A percentile compares a stretch with the other conserved stretches of the same genome.
Conservation (phyloP, 2,888 invertebrate genomes). For the Portevinia maculata region DNA sequence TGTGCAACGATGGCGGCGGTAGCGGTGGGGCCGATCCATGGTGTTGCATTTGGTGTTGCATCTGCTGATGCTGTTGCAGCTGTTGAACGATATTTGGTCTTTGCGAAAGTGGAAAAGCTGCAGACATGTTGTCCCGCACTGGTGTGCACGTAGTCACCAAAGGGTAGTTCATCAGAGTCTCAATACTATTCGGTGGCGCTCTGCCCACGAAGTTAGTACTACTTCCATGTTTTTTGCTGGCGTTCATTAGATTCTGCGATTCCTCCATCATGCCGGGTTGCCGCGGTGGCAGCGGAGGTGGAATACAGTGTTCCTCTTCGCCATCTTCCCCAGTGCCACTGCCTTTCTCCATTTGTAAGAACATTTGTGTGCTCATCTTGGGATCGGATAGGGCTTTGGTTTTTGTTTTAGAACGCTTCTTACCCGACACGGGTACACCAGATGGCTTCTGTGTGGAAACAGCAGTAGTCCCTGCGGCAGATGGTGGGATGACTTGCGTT, state of each 20-base stretch:
- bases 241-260: constrained; percentile 75
- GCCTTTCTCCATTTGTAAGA: constrained; percentile 82
- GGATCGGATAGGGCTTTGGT: constrained; percentile 83
- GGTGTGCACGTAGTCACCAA: constrained; percentile 82
- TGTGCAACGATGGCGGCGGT: constrained; percentile 61
- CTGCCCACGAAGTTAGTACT: constrained; percentile 74
- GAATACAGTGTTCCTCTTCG: constrained; percentile 82
- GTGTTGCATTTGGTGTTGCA: constrained; percentile 76
- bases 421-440: constrained; percentile 59
- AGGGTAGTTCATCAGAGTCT: constrained; percentile 82
- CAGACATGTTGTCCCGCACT: constrained; percentile 81
- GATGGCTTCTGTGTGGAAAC: constrained; percentile 37
- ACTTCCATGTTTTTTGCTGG: constrained; percentile 60
- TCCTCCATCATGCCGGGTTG: constrained; percentile 83
- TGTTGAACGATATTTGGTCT: constrained; percentile 83
- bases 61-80: constrained; percentile 82
- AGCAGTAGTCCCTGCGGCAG: constrained; percentile 1
- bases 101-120: constrained; percentile 82
- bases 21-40: constrained; percentile 59
- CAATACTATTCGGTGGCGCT: constrained; percentile 81
- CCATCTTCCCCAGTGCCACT: constrained; percentile 77
- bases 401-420: constrained; percentile 80
- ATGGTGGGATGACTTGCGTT: constrained; percentile 48
- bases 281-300: constrained; percentile 86
- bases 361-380: constrained; percentile 83